Conservation (phyloP, 2,113 vertebrate genomes). For the Bubo blakistoni region DNA sequence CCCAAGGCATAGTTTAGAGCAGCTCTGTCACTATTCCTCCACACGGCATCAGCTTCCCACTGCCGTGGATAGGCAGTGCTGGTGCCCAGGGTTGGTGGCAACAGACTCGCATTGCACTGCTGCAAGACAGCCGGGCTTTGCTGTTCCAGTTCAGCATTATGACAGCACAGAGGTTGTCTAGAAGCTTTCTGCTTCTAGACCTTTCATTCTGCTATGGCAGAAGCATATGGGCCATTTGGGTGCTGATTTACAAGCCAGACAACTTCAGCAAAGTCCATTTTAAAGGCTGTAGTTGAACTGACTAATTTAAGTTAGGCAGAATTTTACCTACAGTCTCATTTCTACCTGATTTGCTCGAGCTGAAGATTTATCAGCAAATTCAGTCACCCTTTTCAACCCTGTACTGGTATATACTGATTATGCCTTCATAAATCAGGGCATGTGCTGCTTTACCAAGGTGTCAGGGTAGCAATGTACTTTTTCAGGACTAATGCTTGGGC, state of each 20-base stretch:
- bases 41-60: rapidly evolving
- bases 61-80: neutral
- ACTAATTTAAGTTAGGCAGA: neutral
- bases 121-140: rapidly evolving
- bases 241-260: neutral
- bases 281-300: neutral
- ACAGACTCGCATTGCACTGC: rapidly evolving
- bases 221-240: neutral
- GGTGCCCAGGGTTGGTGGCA: rapidly evolving
- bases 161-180: neutral
- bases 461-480: neutral
- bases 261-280: neutral
- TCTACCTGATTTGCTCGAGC: neutral
- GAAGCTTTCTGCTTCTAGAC: neutral
- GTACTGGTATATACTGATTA: neutral
- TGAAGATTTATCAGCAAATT: neutral
- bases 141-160: neutral
- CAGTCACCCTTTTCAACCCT: neutral
- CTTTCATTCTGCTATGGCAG: neutral
- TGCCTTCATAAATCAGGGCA: neutral
- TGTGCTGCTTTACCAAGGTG: neutral
- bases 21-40: neutral
- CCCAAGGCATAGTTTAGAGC: neutral
- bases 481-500: neutral
- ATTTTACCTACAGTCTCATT: neutral